These are phyloP conservation scores for Acanthornis magna DNA, from an alignment of 2,797 vertebrate species.

Conservation along the genomic window DNA sequence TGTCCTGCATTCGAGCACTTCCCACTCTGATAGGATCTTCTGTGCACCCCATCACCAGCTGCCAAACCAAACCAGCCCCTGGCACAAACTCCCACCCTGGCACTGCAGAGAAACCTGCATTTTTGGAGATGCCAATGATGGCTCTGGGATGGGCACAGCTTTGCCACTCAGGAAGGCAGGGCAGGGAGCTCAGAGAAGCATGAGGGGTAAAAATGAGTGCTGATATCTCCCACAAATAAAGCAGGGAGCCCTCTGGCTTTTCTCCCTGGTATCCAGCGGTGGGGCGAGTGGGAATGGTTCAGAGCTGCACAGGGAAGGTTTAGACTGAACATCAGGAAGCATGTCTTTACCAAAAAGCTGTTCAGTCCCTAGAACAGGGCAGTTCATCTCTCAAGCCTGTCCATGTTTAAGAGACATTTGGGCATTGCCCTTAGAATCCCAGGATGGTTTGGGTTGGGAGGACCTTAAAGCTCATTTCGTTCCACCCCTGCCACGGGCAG, in stretches of 20 bases:
- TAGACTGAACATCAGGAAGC: background rate
- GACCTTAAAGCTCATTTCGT: background rate
- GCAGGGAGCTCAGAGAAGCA: background rate
- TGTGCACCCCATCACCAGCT: background rate
- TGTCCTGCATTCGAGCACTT: background rate
- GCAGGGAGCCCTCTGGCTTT: background rate
- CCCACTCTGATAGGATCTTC: fast-evolving
- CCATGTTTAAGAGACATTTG: background rate
- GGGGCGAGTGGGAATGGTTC: background rate
- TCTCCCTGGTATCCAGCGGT: too few species aligned
- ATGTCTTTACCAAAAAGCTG: background rate
- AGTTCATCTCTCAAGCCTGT: background rate
- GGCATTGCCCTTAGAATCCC: background rate
- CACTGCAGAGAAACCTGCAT: fast-evolving
- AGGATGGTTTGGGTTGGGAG: background rate
- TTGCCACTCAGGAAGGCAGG: background rate
- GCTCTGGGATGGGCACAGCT: background rate
- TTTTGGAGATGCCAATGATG: background rate
- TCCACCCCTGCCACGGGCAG: background rate
- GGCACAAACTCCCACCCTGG: too few species aligned
- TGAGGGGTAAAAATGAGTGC: background rate
- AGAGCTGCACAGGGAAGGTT: background rate
- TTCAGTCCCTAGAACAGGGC: background rate
- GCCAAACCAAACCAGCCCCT: background rate
- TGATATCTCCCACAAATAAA: background rate